Evolutionary conservation across 35 echinoderm and acorn worm species (phyloP).

Genomic region (Apostichopus japonicus): DNA sequence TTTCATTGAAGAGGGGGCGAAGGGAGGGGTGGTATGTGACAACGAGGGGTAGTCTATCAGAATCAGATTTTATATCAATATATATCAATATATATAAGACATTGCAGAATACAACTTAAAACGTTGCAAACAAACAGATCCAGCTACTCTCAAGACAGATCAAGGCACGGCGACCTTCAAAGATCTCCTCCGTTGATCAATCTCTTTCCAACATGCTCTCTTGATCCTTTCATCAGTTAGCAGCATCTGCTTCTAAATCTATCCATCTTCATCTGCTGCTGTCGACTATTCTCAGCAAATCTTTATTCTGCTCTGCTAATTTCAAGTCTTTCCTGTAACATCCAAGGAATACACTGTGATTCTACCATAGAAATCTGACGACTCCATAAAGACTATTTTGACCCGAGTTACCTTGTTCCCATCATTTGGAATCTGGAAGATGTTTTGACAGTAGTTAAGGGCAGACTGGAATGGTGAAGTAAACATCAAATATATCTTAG

Average conservation of each 20-base stretch:
- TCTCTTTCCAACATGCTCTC: too few species aligned
- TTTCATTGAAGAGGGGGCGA: too few species aligned
- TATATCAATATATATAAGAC: too few species aligned
- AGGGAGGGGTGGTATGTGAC: too few species aligned
- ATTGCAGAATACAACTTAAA: too few species aligned
- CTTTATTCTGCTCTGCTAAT: background rate
- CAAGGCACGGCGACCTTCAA: too few species aligned
- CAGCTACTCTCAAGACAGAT: too few species aligned
- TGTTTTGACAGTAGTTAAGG: background rate
- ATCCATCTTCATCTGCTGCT: background rate
- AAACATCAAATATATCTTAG: too few species aligned
- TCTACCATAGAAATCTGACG: constrained; percentile 39
- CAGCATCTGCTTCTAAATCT: background rate
- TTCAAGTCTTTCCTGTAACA: constrained; percentile 35
- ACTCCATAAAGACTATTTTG: constrained; percentile 31
- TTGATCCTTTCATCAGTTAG: background rate
- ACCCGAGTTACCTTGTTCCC: constrained; percentile 11
- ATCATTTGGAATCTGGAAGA: constrained; percentile 22
- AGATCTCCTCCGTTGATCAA: too few species aligned
- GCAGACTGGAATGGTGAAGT: background rate
- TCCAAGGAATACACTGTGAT: constrained; percentile 40
- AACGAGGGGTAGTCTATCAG: too few species aligned
- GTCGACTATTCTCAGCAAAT: background rate
- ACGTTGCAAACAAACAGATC: too few species aligned
- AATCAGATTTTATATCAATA: too few species aligned